A percentile compares a stretch with the other conserved stretches of the same genome.
These are phyloP conservation scores for Acanthopagrus latus DNA, from an alignment of 2,797 vertebrate species.

Conservation along the genomic window DNA sequence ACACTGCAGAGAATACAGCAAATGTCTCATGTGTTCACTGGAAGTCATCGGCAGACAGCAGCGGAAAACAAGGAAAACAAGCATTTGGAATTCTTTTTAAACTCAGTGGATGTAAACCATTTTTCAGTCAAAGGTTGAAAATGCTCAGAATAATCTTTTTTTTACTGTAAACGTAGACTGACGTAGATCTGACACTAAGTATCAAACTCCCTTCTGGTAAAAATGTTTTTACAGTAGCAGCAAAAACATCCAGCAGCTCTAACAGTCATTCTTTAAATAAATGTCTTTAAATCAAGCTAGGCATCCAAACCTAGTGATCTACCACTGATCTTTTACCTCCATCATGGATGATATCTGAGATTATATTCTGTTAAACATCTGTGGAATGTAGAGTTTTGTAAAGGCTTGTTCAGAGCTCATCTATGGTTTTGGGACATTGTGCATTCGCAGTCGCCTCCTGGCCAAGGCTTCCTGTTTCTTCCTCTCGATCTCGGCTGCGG, in stretches of 20 bases:
- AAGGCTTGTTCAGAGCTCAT: background rate
- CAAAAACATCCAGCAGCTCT: constrained; percentile 32
- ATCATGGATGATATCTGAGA: background rate
- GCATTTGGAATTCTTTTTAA: constrained; percentile 12
- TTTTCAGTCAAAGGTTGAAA: constrained; percentile 6
- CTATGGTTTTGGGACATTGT: constrained; percentile 76
- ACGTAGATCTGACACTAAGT: background rate
- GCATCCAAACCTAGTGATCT: background rate
- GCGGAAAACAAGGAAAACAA: constrained; percentile 10
- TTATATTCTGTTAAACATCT: constrained; percentile 1
- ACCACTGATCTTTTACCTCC: constrained; percentile 22
- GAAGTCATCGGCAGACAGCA: background rate
- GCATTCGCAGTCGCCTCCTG: constrained; percentile 87
- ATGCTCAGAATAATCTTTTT: constrained; percentile 3
- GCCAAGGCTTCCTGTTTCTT: constrained; percentile 95
- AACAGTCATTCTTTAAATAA: constrained; percentile 8
- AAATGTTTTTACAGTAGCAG: constrained; percentile 34
- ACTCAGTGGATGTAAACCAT: background rate
- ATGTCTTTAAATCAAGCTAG: constrained; percentile 1
- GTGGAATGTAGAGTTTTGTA: constrained; percentile 6
- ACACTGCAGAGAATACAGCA: constrained; percentile 6
- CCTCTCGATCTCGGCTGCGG: constrained; percentile 91
- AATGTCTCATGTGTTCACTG: background rate
- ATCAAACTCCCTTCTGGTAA: background rate
- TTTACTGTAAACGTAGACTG: no score